Evolutionary conservation across 64 coral and sea anemone species (phyloP), one percentile per base, ranked within the genome.

Genomic region (Montipora sp.): DNA sequence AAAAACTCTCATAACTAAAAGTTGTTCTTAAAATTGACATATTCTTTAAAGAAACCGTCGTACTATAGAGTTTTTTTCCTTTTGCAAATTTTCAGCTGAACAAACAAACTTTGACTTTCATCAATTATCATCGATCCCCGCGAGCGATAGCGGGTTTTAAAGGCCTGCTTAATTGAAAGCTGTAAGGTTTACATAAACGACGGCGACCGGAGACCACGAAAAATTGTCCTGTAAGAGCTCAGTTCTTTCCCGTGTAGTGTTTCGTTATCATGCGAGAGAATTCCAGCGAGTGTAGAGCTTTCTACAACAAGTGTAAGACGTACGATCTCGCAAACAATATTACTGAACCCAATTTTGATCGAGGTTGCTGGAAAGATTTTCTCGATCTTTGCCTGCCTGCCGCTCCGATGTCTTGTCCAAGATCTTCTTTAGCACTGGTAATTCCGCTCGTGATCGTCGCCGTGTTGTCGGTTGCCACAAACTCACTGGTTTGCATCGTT

Each of bases 341-440:
- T 22, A 67, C 59, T 3, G 58, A 23, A 15, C 57, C 51, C 12
- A 53, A 94, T 80, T 73, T 75, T 15, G 78, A 83, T 1, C 87
- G 57, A 8, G 88, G 89, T 57, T 96, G 95, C n/a, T 96, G 95
- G 95, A 89, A 91, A 57, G 63, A 90, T 27, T 96, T 89, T 71
- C 75, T 84, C 9, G 90, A 91, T 4, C 21, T 75, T 6, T 96
- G 95, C 19, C 15, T 83, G 5, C 24, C 67, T 61, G 71, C 78
- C 2, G 71, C 61, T 0, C 46, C 3, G 36, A 36, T 36, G 2
- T 27, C 24, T 21, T 23, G 59, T 7, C 15, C 44, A 7, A 46
- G 13, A 44, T 15, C 81, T 1, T 3, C 59, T 21, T n/a, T 68
- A 20, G 72, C 69, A 3, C 72, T 91, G 23, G 75, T 80, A 0